Evolutionary conservation across 1,140 invertebrate species (phyloP).

Genomic region (Pissodes strobi): DNA sequence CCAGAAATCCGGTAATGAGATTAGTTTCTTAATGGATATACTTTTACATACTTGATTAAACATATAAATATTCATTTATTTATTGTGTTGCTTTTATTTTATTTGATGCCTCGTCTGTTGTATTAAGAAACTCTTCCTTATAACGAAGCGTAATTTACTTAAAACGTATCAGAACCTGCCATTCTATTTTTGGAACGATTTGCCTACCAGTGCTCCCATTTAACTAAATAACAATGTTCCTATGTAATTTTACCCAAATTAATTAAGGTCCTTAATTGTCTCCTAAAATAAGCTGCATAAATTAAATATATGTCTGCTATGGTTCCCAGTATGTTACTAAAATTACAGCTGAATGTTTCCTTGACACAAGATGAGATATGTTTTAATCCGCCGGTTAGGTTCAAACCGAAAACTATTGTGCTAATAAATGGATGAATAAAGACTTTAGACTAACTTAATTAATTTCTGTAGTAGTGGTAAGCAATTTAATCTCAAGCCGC

Average conservation of each 20-base stretch:
- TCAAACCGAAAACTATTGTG: constrained; percentile 7
- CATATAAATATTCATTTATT: no score
- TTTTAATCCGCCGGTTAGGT: constrained; percentile 1
- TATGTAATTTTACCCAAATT: not conserved
- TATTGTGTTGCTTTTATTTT: no score
- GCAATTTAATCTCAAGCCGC: constrained; percentile 1
- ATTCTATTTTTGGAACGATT: no score
- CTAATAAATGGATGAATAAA: constrained; percentile 6
- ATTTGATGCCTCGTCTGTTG: no score
- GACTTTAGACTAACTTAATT: not conserved
- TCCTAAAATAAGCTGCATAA: not conserved
- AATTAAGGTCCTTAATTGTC: not conserved
- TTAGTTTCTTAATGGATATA: no score
- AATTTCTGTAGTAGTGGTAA: not conserved
- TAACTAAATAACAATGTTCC: no score
- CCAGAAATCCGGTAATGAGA: no score
- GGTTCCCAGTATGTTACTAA: not conserved
- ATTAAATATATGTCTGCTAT: not conserved
- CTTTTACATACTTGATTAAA: no score
- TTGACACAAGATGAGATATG: constrained; percentile 4
- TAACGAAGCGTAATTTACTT: no score
- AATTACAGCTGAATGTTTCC: constrained; percentile 4
- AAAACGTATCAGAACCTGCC: no score
- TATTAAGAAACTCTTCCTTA: no score
- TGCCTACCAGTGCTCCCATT: no score